A percentile compares a stretch with the other conserved stretches of the same genome.
phyloP scores from a whole-genome alignment of 1,140 invertebrate genomes.

The Delia radicum region DNA sequence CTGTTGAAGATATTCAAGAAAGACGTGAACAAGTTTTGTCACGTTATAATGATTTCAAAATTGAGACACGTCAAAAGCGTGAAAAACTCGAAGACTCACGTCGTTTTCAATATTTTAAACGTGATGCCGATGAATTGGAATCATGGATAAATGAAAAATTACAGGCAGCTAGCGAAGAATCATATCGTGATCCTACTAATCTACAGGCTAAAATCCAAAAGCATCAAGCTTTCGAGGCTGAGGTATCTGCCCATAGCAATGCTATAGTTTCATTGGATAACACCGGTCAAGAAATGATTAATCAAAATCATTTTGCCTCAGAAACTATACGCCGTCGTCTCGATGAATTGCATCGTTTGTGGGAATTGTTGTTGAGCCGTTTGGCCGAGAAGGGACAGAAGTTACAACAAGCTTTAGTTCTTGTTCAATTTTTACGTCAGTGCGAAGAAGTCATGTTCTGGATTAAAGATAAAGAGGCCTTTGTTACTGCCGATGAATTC shows the following conservation, averaged over 20 bases:
- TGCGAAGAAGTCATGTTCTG: constrained; percentile 99
- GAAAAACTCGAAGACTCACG: constrained; percentile 98
- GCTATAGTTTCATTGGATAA: constrained; percentile 95
- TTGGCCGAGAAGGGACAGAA: constrained; percentile 95
- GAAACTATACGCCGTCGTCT: constrained; percentile 83
- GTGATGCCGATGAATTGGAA: constrained; percentile 98
- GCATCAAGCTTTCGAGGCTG: constrained; percentile 99
- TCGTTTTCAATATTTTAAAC: constrained; percentile 95
- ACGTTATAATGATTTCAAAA: constrained; percentile 92
- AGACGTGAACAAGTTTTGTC: constrained; percentile 83
- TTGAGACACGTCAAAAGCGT: constrained; percentile 87
- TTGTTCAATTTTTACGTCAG: constrained; percentile 95
- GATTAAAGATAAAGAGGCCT: constrained; percentile 97
- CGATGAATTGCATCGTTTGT: constrained; percentile 87
- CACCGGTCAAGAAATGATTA: constrained; percentile 97
- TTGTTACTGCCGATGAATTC: constrained; percentile 96
- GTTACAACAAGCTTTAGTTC: constrained; percentile 93
- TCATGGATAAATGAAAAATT: constrained; percentile 99
- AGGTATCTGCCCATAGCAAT: constrained; percentile 97
- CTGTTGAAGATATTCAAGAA: constrained; percentile 97
- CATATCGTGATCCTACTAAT: constrained; percentile 98
- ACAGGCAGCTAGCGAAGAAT: constrained; percentile 97
- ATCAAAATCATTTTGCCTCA: constrained; percentile 92
- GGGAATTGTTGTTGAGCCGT: constrained; percentile 90
- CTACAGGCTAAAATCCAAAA: constrained; percentile 99